Evolutionary conservation across 2,113 vertebrate genomes (phyloP).

Genomic region (Trichechus manatus): DNA sequence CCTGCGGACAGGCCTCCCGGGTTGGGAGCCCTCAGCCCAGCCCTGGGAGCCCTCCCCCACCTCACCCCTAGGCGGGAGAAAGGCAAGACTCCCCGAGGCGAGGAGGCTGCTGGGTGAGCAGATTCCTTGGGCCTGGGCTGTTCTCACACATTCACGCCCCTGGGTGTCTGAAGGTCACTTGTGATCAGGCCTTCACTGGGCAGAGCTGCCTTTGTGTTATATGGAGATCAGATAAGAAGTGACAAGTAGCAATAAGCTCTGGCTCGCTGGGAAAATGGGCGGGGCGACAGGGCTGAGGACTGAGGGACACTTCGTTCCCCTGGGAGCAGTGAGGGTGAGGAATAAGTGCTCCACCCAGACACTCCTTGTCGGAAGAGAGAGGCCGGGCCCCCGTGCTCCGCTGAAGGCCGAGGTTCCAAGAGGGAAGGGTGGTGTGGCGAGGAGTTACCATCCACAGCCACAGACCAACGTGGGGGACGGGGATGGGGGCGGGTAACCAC

Average conservation of each 20-base stretch:
- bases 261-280: constrained; percentile 79
- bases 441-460: not conserved
- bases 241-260: constrained; percentile 84
- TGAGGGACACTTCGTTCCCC: constrained; percentile 71
- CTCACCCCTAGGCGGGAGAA: not conserved
- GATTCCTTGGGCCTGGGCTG: constrained; percentile 63
- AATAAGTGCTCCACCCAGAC: not conserved
- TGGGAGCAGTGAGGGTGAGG: constrained; percentile 21
- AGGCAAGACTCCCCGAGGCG: not conserved
- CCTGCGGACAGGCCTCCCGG: not conserved
- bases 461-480: fast-evolving
- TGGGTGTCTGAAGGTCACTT: constrained; percentile 84
- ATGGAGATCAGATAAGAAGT: constrained; percentile 87
- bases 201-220: constrained; percentile 86
- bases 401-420: not conserved
- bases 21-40: not conserved
- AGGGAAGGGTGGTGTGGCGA: not conserved
- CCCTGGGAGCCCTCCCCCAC: not conserved
- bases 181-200: constrained; percentile 79
- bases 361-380: not conserved
- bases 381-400: fast-evolving
- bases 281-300: constrained; percentile 71
- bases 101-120: not conserved
- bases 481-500: not conserved
- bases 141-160: constrained; percentile 78